Evolutionary conservation across 2,797 vertebrate species (phyloP).

Genomic region (Notolabrus celidotus): DNA sequence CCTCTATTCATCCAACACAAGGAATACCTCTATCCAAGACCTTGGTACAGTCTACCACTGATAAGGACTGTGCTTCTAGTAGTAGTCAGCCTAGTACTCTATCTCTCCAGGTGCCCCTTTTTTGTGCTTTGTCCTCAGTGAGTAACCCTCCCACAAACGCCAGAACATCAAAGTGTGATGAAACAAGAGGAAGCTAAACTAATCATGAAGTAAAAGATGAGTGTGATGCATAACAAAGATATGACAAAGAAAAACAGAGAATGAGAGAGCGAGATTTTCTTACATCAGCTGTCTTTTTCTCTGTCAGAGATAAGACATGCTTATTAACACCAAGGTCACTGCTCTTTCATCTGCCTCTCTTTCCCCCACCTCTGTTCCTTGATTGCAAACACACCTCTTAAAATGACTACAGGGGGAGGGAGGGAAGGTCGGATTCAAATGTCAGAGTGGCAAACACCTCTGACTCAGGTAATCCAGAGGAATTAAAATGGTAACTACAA

Average conservation of each 20-base stretch:
- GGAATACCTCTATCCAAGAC: no score
- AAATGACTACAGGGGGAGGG: slow-evolving; percentile 10
- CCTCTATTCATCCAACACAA: no score
- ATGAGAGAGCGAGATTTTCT: slow-evolving; percentile 18
- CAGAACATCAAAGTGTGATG: slow-evolving; percentile 43
- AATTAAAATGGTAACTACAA: slow-evolving; percentile 18
- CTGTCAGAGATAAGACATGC: slow-evolving; percentile 49
- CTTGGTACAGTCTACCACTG: no score
- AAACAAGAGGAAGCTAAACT: slow-evolving; percentile 13
- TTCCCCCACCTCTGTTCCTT: not conserved
- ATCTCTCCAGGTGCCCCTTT: no score
- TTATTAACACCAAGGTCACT: slow-evolving; percentile 62
- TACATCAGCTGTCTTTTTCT: slow-evolving; percentile 43
- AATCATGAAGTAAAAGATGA: slow-evolving; percentile 9
- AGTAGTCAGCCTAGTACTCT: no score
- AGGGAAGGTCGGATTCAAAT: slow-evolving; percentile 1
- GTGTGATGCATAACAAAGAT: slow-evolving; percentile 25
- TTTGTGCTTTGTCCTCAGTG: not conserved
- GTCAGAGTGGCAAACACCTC: slow-evolving; percentile 19
- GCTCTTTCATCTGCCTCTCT: slow-evolving; percentile 20
- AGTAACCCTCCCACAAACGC: slow-evolving; percentile 36
- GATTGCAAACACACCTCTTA: slow-evolving; percentile 17
- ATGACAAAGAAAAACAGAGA: slow-evolving; percentile 28
- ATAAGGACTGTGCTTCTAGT: no score
- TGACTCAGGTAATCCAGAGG: slow-evolving; percentile 24